Percentiles rank a stretch among this genome's conserved stretches.
These are phyloP conservation scores for Salmo trutta DNA, from an alignment of 2,797 vertebrate species.

Conservation along the genomic window DNA sequence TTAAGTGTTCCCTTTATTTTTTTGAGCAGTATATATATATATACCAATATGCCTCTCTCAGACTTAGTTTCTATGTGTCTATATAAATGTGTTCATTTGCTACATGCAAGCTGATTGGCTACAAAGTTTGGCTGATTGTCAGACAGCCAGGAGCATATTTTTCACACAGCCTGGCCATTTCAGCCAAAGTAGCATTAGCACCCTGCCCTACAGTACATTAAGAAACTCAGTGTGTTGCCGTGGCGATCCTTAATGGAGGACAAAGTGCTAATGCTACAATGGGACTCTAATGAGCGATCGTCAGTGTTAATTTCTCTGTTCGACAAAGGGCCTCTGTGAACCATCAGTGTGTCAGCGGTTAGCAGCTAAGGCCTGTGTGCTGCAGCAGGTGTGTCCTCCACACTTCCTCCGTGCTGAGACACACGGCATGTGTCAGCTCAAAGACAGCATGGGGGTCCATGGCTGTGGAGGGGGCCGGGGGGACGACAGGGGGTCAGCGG, in stretches of 20 bases:
- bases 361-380: constrained; percentile 1
- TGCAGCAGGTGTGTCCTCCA: constrained; percentile 3
- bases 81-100: not conserved
- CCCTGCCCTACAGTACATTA: not conserved
- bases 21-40: not conserved
- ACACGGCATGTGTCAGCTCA: constrained; percentile 2
- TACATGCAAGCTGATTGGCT: not conserved
- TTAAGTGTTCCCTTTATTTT: too few relatives aligned
- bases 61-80: not conserved
- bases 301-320: constrained; percentile 67
- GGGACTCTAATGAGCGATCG: constrained; percentile 61
- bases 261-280: constrained; percentile 76
- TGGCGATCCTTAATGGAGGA: constrained; percentile 31
- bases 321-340: constrained; percentile 68
- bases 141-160: constrained; percentile 5
- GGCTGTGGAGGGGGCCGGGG: constrained; percentile 16
- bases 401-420: constrained; percentile 7
- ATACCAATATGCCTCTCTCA: not conserved
- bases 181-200: constrained; percentile 8
- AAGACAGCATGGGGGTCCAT: constrained; percentile 1
- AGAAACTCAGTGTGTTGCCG: constrained; percentile 4
- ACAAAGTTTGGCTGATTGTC: not conserved
- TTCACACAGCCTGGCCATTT: not conserved
- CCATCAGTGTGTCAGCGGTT: constrained; percentile 30
- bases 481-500: constrained; percentile 28